phyloP scores from a whole-genome alignment of 92 coral and sea anemone species.

The Palythoa grandis region DNA sequence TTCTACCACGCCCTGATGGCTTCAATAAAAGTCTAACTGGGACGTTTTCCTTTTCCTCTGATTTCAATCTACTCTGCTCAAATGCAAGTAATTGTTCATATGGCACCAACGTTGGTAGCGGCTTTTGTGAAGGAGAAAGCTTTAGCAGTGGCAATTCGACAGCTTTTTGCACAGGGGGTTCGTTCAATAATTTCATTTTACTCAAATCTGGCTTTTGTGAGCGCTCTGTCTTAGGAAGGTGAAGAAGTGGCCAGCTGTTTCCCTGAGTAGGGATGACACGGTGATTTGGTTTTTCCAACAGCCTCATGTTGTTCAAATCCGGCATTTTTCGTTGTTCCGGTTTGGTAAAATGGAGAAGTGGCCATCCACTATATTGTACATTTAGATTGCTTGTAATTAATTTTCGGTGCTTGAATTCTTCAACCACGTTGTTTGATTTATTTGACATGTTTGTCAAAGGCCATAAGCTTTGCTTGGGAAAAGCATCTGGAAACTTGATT shows the following conservation, averaged over 20 bases:
- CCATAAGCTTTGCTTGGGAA: slow-evolving; percentile 35
- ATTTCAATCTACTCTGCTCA: slow-evolving; percentile 47
- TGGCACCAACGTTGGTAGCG: slow-evolving; percentile 66
- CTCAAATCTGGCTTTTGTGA: slow-evolving; percentile 59
- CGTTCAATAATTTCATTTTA: slow-evolving; percentile 61
- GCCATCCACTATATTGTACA: not conserved
- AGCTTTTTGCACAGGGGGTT: slow-evolving; percentile 40
- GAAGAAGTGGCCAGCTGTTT: slow-evolving; percentile 64
- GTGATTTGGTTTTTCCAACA: not conserved
- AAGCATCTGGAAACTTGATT: slow-evolving; percentile 63
- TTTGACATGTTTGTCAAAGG: slow-evolving; percentile 21
- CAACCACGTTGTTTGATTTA: not conserved
- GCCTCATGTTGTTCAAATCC: not conserved
- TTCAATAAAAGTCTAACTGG: not conserved
- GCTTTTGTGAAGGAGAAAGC: slow-evolving; percentile 45
- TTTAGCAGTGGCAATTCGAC: slow-evolving; percentile 55
- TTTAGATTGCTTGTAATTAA: not conserved
- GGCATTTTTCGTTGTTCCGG: not conserved
- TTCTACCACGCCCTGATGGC: not conserved
- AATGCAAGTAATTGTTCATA: slow-evolving; percentile 62
- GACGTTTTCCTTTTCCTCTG: slow-evolving; percentile 30
- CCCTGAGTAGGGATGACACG: not conserved
- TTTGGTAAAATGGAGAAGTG: not conserved
- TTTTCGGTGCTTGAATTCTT: not conserved
- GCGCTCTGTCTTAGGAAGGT: slow-evolving; percentile 51